These are phyloP conservation scores for Chelonus formosanus DNA, from an alignment of 2,888 invertebrate species.

Conservation along the genomic window DNA sequence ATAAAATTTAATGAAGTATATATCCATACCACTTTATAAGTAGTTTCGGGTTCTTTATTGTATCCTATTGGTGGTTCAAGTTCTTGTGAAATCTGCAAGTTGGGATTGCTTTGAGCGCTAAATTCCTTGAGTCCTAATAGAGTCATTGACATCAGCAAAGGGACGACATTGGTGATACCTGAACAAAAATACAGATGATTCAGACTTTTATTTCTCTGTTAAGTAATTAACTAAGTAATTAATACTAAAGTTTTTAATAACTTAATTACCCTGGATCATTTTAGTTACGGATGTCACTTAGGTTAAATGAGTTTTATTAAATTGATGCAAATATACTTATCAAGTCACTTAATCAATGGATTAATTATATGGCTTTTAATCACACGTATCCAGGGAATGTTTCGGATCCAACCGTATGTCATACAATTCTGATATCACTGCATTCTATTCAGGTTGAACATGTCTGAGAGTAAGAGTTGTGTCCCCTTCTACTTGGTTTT, in stretches of 20 bases:
- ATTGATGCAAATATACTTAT: too few relatives aligned
- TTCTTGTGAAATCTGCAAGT: constrained; percentile 51
- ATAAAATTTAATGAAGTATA: constrained; percentile 11
- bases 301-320: too few relatives aligned
- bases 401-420: constrained; percentile 41
- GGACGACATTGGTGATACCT: constrained; percentile 59
- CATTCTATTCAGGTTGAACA: constrained; percentile 40
- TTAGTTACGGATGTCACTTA: too few relatives aligned
- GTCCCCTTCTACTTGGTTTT: constrained; percentile 20
- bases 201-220: neutral
- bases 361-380: too few relatives aligned
- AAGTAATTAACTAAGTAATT: too few relatives aligned
- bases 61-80: constrained; percentile 48
- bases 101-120: constrained; percentile 43
- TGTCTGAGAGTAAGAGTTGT: constrained; percentile 22
- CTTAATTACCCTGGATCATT: too few relatives aligned
- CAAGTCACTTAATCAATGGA: too few relatives aligned
- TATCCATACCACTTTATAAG: constrained; percentile 35
- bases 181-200: constrained; percentile 15
- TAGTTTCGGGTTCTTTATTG: constrained; percentile 25
- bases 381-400: constrained; percentile 25
- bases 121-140: constrained; percentile 56
- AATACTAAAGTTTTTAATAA: too few relatives aligned
- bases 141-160: constrained; percentile 63
- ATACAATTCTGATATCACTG: constrained; percentile 39